phyloP scores from a whole-genome alignment of 2,113 vertebrate species.

The Candoia aspera region DNA sequence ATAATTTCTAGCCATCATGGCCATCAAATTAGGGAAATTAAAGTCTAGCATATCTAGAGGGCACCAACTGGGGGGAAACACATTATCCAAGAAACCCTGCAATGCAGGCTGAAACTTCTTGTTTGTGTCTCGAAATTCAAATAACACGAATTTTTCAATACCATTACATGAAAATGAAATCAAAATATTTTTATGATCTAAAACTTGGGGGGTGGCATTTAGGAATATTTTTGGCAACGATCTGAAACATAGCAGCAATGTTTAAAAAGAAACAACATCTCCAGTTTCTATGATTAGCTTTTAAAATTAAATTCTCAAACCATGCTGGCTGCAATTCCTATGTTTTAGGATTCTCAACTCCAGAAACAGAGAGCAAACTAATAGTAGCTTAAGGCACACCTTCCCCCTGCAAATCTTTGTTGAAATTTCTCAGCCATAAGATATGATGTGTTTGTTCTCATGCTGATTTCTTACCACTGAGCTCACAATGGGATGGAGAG shows the following conservation, averaged over 20 bases:
- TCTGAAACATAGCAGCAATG: background rate
- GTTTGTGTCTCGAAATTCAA: background rate
- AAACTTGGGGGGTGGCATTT: background rate
- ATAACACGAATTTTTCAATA: background rate
- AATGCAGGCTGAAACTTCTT: background rate
- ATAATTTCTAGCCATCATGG: background rate
- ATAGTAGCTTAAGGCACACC: background rate
- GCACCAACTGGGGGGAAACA: background rate
- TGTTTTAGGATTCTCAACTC: background rate
- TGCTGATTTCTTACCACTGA: background rate
- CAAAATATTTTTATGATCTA: background rate
- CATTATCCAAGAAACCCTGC: background rate
- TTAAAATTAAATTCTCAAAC: background rate
- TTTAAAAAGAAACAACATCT: background rate
- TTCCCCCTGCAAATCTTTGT: accelerated
- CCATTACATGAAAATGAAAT: background rate
- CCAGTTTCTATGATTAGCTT: background rate
- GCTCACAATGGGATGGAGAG: background rate
- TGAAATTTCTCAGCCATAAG: background rate
- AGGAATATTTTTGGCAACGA: background rate
- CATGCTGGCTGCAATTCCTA: background rate
- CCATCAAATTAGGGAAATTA: background rate
- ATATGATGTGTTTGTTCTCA: background rate
- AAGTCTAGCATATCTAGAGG: background rate
- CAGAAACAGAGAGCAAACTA: conserved; percentile 8